Base-by-base conservation (phyloP, 2,797 vertebrate genomes). In the Onychomys leucogaster region DNA sequence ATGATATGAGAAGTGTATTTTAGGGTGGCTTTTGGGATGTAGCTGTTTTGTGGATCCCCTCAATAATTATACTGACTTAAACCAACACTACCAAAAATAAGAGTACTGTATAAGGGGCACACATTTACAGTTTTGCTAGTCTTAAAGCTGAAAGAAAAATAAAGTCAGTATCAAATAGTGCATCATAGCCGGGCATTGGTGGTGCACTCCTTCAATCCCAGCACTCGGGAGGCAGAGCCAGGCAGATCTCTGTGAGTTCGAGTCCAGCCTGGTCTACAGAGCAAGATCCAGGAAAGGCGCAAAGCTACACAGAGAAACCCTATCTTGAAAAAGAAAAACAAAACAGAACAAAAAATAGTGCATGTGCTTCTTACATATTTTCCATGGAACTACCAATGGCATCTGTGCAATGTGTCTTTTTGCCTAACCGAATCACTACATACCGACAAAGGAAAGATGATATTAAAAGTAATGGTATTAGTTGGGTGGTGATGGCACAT, bases 401-500 rank as follows among this genome's bases (percentile, higher is more conserved):
- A 93, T 97, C 97, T 98, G 96, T 97, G 98, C 98, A 98, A 97
- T 96, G 98, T 98, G 98, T 98, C 97, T 98, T 97, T 98, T 98
- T 98, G 98, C 98, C 2, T 97, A 98, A 98, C 0, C 16, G 81
- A 97, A 88, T 95, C 98, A 98, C 98, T 98, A 98, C 98, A 98
- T 98, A 87, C 55, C 57, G 98, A 97, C 98, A 98, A 97, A 98
- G 96, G 96, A 92, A 98, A 98, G 93, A 98, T 98, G 98, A 98
- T 92, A 97, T 98, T 98, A 98, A 98, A 98, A 98, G 97, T 95
- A 98, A 98, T 96, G 97, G 96, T 97, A 98, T 98, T 41, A 25
- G 71, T 9, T 41, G 37, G 71, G 10, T 41, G 37, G 71, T n/a
- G 34, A 32, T 3, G 67, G 67, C 32, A 34, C 6, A 17, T 1